A percentile compares a stretch with the other conserved stretches of the same genome.
phyloP scores from a whole-genome alignment of 2,888 invertebrate species.

The Lasius fuliginosus region DNA sequence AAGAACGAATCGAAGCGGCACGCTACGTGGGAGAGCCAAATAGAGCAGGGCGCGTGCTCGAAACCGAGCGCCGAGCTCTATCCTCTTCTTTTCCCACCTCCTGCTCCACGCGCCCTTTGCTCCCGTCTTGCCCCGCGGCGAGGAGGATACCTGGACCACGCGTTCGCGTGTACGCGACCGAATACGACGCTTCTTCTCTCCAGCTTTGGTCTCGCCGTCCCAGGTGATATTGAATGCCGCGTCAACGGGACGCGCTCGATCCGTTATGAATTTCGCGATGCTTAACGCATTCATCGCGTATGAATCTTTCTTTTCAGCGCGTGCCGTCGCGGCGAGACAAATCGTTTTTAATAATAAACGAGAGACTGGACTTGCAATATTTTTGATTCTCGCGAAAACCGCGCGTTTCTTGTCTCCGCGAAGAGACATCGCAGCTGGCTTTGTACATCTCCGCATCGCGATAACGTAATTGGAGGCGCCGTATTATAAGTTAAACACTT shows the following conservation, averaged over 20 bases:
- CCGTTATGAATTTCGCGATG: constrained; percentile 39
- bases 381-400: not conserved
- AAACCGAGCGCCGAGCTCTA: constrained; percentile 62
- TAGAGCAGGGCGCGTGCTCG: constrained; percentile 75
- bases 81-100: constrained; percentile 62
- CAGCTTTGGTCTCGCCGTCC: constrained; percentile 31
- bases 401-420: constrained; percentile 2
- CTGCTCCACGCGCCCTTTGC: constrained; percentile 29
- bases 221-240: constrained; percentile 48
- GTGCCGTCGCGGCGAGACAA: not conserved
- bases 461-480: constrained; percentile 6
- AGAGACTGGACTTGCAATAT: constrained; percentile 7
- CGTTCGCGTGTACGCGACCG: constrained; percentile 54
- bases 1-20: constrained; percentile 69
- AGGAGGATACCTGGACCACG: constrained; percentile 16
- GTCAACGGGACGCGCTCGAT: constrained; percentile 30
- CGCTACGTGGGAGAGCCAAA: constrained; percentile 67
- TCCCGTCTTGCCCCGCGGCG: constrained; percentile 23
- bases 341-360: not conserved
- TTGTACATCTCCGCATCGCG: not conserved
- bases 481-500: constrained; percentile 13
- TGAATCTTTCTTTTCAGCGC: not conserved
- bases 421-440: not conserved
- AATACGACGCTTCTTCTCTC: constrained; percentile 42
- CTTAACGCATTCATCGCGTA: constrained; percentile 15